These are phyloP conservation scores for Hyles euphorbiae DNA, from an alignment of 1,140 invertebrate genomes.

Conservation along the genomic window DNA sequence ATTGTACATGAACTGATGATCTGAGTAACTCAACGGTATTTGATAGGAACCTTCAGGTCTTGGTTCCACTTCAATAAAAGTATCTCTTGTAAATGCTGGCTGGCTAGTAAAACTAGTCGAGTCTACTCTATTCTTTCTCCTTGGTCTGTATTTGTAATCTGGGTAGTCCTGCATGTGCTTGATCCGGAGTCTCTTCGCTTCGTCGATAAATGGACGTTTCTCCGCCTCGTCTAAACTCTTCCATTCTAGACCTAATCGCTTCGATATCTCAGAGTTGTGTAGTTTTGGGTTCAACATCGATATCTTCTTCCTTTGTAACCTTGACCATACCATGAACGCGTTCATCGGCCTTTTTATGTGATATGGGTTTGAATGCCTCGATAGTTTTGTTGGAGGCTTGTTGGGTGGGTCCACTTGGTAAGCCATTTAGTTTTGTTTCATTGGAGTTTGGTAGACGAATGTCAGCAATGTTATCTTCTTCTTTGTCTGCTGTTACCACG, in stretches of 20 bases:
- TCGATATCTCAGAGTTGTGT: constrained; percentile 86
- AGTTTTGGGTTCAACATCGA: constrained; percentile 88
- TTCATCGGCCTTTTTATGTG: constrained; percentile 83
- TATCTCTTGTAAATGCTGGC: constrained; percentile 44
- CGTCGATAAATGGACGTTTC: constrained; percentile 89
- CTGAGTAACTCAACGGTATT: constrained; percentile 48
- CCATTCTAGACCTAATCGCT: constrained; percentile 83
- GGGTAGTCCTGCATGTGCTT: constrained; percentile 87
- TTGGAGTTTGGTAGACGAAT: too few species aligned
- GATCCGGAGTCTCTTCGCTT: constrained; percentile 83
- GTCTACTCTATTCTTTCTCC: constrained; percentile 79
- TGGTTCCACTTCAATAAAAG: constrained; percentile 53
- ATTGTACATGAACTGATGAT: constrained; percentile 59
- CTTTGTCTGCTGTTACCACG: background rate
- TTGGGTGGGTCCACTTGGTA: constrained; percentile 40
- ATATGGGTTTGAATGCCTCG: constrained; percentile 59
- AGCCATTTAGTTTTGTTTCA: constrained; percentile 36
- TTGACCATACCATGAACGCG: constrained; percentile 84
- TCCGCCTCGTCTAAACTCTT: constrained; percentile 81
- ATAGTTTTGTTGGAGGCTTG: constrained; percentile 39
- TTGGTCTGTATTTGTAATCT: constrained; percentile 83
- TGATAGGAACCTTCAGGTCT: constrained; percentile 45
- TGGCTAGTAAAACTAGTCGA: constrained; percentile 35
- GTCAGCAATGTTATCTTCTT: too few species aligned
- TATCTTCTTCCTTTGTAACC: constrained; percentile 83